Evolutionary conservation across 1,140 invertebrate species (phyloP), one percentile per base, ranked within the genome.

Genomic region (Grapholita molesta): DNA sequence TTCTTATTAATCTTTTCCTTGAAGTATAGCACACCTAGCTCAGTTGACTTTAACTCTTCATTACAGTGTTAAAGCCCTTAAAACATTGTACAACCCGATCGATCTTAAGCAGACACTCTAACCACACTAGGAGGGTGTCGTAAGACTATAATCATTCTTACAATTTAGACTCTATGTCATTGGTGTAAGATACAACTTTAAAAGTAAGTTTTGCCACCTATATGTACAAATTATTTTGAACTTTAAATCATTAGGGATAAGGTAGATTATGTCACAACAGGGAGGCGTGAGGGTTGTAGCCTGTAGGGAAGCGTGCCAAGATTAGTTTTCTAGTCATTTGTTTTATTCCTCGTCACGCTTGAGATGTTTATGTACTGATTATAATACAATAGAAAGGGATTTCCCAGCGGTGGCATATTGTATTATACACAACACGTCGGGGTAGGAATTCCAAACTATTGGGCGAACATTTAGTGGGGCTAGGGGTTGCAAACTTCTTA

Each of bases 261-360:
- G 42, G 9, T 21, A 48, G 15, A 48, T 48, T 48, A 21, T 48
- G 42, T n/a, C n/a, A n/a, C 8, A 7, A 21, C 7, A n/a, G 18
- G 42, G 5, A 48, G 21, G 6, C 18, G 9, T 48, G 21, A 57
- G 53, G 24, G 53, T 25, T 24, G 53, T 1, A 24, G 6, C 18
- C 18, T 48, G 38, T 21, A 57, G 53, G 53, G 24, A 57, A 24
- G 53, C 53, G 53, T 57, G 23, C 53, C 23, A 57, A 57, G 53
- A 57, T 57, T 57, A 28, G 53, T 57, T 57, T 57, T 24, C 23
- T 1, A 57, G 53, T 57, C 25, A 57, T 57, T 57, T 57, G 53
- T 57, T 57, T 57, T 57, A 28, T 57, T 28, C 53, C 53, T 28
- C 53, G 12, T 57, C 21, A 57, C 24, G n/a, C 53, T 57, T 9